Percentiles rank a stretch among this genome's conserved stretches.
Evolutionary conservation across 2,888 invertebrate genomes (phyloP).

Genomic region (Diadegma fenestrale): DNA sequence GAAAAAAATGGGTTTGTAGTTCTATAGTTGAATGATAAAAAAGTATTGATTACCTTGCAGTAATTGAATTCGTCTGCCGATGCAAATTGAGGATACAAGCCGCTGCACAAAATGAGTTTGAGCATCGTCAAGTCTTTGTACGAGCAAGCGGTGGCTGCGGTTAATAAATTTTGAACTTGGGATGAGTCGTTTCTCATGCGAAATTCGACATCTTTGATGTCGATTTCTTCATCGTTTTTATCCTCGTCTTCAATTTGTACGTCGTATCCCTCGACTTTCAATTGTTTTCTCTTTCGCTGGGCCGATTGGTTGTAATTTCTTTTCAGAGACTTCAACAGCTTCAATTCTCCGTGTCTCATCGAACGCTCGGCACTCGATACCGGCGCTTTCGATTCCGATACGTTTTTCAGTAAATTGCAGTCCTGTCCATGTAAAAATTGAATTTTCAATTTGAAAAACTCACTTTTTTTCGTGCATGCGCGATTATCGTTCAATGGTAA

Average conservation of each 20-base stretch:
- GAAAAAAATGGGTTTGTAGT: too few species aligned
- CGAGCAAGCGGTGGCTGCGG: conserved; percentile 88
- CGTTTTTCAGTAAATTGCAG: conserved; percentile 87
- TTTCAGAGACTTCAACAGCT: conserved; percentile 93
- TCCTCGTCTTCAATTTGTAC: conserved; percentile 88
- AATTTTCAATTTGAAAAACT: background rate
- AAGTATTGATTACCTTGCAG: conserved; percentile 88
- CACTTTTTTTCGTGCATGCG: background rate
- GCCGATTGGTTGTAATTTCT: conserved; percentile 90
- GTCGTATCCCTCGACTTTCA: conserved; percentile 90
- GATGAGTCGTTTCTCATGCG: conserved; percentile 91
- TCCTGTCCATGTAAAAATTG: conserved; percentile 84
- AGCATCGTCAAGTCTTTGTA: conserved; percentile 90
- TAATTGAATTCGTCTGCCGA: conserved; percentile 97
- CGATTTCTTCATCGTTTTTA: conserved; percentile 87
- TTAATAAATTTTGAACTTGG: conserved; percentile 89
- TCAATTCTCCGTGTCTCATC: conserved; percentile 94
- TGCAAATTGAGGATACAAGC: conserved; percentile 97
- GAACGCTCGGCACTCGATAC: conserved; percentile 90
- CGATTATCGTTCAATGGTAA: background rate
- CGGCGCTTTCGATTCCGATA: conserved; percentile 86
- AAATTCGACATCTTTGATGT: conserved; percentile 95
- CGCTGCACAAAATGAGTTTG: conserved; percentile 94
- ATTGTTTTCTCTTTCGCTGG: conserved; percentile 90
- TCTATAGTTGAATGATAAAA: background rate